phyloP scores from a whole-genome alignment of 2,113 vertebrate genomes.

The Archocentrus centrarchus region DNA sequence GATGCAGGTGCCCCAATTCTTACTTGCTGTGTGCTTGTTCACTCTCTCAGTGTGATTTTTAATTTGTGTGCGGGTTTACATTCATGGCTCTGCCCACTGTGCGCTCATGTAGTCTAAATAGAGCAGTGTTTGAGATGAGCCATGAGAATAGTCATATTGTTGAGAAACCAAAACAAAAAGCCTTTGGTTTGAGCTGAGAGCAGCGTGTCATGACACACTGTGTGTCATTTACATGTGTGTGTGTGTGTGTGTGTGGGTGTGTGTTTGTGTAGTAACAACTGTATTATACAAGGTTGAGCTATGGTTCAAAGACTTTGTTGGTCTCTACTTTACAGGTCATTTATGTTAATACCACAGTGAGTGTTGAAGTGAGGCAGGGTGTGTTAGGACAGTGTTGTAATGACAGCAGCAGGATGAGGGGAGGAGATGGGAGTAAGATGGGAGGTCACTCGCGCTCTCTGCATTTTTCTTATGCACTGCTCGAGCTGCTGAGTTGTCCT shows the following conservation, averaged over 20 bases:
- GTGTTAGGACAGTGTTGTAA: constrained; percentile 54
- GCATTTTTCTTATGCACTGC: constrained; percentile 11
- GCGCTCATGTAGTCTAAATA: constrained; percentile 50
- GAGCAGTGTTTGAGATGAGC: constrained; percentile 57
- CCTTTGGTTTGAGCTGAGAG: constrained; percentile 45
- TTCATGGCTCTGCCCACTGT: constrained; percentile 28
- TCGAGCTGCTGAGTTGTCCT: constrained; percentile 37
- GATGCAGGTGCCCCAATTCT: constrained; percentile 27
- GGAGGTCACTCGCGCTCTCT: constrained; percentile 40
- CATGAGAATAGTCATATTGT: constrained; percentile 62
- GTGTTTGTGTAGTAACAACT: background rate
- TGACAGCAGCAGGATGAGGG: constrained; percentile 63
- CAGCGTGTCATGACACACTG: constrained; percentile 45
- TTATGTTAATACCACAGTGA: constrained; percentile 37
- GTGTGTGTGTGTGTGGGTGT: background rate
- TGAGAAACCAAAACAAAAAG: constrained; percentile 62
- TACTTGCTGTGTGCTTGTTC: constrained; percentile 1
- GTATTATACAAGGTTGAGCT: constrained; percentile 18
- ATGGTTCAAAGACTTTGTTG: constrained; percentile 49
- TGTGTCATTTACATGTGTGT: constrained; percentile 16
- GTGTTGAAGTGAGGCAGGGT: constrained; percentile 34
- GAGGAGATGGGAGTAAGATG: constrained; percentile 59
- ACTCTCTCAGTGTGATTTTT: background rate
- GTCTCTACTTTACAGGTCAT: constrained; percentile 35
- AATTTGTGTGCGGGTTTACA: constrained; percentile 9